Base-by-base conservation (phyloP, 1,140 invertebrate species). In the Trichonephila inaurata region DNA sequence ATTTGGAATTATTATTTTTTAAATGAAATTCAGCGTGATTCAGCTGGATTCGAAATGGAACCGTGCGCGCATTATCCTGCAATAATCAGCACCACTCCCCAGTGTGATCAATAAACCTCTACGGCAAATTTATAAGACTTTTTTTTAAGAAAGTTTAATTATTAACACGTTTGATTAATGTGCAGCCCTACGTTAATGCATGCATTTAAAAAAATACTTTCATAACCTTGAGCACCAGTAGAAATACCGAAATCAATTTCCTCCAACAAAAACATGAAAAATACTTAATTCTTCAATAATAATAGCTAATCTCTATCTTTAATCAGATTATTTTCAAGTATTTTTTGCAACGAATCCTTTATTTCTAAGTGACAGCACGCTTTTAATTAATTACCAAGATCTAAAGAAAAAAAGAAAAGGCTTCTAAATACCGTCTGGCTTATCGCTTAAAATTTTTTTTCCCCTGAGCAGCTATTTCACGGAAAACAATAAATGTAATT, bases 401-500 rank as follows among this genome's bases (percentile, higher is more conserved):
- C n/a, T 60, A 60, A n/a, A n/a, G n/a, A 8, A 21, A 60, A 14
- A 60, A n/a, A n/a, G 4, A 77, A 40, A 77, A 18, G 18, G 16
- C 1, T 77, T 18, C 28, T 8, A 12, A 51, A 51, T 51, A 51
- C 51, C 51, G 10, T 12, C 51, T 12, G 51, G 51, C 10, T 51
- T 51, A 51, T 51, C 51, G 5, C 51, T 51, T 51, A 2, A 14
- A 24, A 24, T 69, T 69, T 69, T 21, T 21, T 66, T 33, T 77
- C 33, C 4, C 33, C 3, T 40, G 6, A 16, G 4, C 33, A 77
- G 18, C 18, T 33, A 40, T 4, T 33, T 77, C 33, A 33, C 14
- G 28, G 16, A 18, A 33, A 28, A 77, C 72, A 77, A 77, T 77
- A 77, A 77, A 77, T 77, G 28, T 77, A 77, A 77, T 77, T 77